Evolutionary conservation across 2,888 invertebrate genomes (phyloP), one percentile per base, ranked within the genome.

Genomic region (Pseudococcus jackbeardsleyi): DNA sequence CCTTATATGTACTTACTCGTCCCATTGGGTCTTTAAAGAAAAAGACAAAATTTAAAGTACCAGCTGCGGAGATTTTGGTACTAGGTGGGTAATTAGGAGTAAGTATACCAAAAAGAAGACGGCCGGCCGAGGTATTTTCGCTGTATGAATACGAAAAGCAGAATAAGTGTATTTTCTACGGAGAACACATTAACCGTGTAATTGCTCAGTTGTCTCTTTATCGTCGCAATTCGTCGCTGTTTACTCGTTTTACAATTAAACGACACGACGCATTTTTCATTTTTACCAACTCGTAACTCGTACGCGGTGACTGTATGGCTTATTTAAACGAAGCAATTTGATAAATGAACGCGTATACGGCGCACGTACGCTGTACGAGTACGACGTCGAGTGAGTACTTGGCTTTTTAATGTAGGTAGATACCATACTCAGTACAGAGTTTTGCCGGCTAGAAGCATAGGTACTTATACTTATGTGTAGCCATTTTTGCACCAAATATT

Each of bases 211-310:
- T 68, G 68, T 68, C 68, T 68, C 9, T 68, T 68, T 68, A 68
- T 68, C 68, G 68, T 26, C 9, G 68, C 68, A 68, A 68, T 68
- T 68, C 22, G 68, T 68, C 68, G 68, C 26, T 68, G 68, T 68
- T 68, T 68, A 68, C 26, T 26, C 68, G 22, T 68, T 68, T 68
- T 26, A 26, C 68, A 68, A 68, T 68, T 68, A 68, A 68, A 68
- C 68, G 68, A 68, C 68, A 15, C 22, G 68, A 68, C 68, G 26
- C 26, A 26, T 68, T 68, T 68, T 26, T 68, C 68, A 68, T 68
- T 68, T 26, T 26, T 54, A 54, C 54, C 54, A 54, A n/a, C 48
- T 50, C 46, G 46, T 33, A 54, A n/a, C 48, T 50, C 48, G 48
- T 50, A 50, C 0, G 48, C 15, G 48, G 15, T 50, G 48, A 50